A percentile compares a stretch with the other conserved stretches of the same genome.
phyloP scores from a whole-genome alignment of 2,888 invertebrate genomes.

The Oithona nana region DNA sequence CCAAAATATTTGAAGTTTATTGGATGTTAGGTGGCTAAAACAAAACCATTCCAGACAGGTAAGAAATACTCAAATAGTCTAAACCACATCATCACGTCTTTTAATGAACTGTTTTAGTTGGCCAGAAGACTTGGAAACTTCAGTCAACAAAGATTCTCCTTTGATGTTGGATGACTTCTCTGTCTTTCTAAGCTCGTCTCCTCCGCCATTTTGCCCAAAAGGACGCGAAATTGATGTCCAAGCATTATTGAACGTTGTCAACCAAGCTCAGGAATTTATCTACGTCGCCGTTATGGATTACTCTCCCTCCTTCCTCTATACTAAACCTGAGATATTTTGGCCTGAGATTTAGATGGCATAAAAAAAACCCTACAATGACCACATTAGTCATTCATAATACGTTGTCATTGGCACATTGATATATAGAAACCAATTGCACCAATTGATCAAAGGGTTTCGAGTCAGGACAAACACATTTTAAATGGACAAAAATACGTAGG shows the following conservation, averaged over 20 bases:
- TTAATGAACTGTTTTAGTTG: too few species aligned
- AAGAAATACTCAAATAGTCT: too few species aligned
- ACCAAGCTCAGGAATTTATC: conserved; percentile 60
- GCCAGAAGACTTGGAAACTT: conserved; percentile 26
- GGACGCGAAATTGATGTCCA: conserved; percentile 69
- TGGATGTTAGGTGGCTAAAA: conserved; percentile 20
- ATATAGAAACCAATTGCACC: too few species aligned
- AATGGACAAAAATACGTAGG: too few species aligned
- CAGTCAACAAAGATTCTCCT: conserved; percentile 24
- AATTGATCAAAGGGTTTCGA: too few species aligned
- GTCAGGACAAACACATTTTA: too few species aligned
- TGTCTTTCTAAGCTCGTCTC: conserved; percentile 52
- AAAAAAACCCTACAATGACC: too few species aligned
- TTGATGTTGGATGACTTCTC: conserved; percentile 21
- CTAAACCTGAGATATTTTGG: conserved; percentile 54
- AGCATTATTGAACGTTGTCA: conserved; percentile 60
- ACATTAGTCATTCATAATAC: too few species aligned
- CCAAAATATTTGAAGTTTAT: conserved; percentile 70
- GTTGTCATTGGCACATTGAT: too few species aligned
- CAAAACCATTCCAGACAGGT: conserved; percentile 15
- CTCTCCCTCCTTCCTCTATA: conserved; percentile 55
- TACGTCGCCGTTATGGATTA: conserved; percentile 96
- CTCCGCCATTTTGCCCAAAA: conserved; percentile 55
- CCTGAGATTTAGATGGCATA: too few species aligned
- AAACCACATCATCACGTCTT: too few species aligned